Conservation (phyloP, 2,113 vertebrate genomes). For the Neotragus moschatus region DNA sequence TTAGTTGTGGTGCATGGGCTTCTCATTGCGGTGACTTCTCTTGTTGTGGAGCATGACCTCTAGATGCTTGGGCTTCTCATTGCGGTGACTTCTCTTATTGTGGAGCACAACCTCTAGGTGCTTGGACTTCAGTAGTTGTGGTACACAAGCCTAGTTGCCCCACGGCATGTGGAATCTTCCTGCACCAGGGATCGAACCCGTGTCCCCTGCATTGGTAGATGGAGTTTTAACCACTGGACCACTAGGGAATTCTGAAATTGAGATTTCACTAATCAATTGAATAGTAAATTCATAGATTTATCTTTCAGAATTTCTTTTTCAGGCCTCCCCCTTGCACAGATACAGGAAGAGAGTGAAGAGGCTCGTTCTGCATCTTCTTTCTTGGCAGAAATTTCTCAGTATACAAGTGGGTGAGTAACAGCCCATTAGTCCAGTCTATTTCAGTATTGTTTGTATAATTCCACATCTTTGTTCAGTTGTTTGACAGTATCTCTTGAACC, state of each 20-base stretch:
- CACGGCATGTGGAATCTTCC: background rate
- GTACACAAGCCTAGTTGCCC: background rate
- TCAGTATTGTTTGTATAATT: background rate
- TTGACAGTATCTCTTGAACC: background rate
- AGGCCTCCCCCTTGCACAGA: slow-evolving; percentile 80
- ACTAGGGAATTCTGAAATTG: background rate
- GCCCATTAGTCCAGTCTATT: background rate
- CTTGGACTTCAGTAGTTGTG: background rate
- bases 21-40: background rate
- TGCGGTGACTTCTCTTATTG: background rate
- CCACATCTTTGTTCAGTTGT: background rate
- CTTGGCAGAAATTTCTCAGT: slow-evolving; percentile 82
- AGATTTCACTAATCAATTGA: background rate
- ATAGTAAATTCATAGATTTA: slow-evolving; percentile 8
- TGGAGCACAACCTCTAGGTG: background rate
- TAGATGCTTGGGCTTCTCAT: background rate
- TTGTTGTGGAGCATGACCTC: background rate
- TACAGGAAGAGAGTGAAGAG: slow-evolving; percentile 87
- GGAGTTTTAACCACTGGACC: background rate
- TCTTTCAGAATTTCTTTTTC: slow-evolving; percentile 48
- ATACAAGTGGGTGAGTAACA: slow-evolving; percentile 84
- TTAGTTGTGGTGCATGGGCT: background rate
- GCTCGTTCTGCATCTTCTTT: slow-evolving; percentile 85
- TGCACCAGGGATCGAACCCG: background rate
- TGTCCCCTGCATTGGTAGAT: background rate